Percentiles rank a stretch among this genome's conserved stretches.
Evolutionary conservation across 2,113 vertebrate species (phyloP).

Genomic region (Syngnathus scovelli): DNA sequence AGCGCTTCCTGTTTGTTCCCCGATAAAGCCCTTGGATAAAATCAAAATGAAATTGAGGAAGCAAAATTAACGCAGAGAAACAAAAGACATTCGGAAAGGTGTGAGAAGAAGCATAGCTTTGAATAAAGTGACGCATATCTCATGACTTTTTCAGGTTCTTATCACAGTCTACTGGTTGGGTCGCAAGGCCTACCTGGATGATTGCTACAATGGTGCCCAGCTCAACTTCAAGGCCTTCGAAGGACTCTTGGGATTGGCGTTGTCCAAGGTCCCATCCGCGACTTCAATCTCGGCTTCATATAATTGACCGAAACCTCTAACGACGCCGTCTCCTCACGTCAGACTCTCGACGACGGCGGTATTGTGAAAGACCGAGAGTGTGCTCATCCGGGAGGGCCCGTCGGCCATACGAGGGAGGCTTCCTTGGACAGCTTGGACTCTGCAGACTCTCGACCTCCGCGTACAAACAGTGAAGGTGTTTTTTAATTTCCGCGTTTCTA

Average conservation of each 20-base stretch:
- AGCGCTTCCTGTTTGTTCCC: too few relatives aligned
- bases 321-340: slow-evolving; percentile 1
- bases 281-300: neutral
- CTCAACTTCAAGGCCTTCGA: slow-evolving; percentile 93
- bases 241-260: slow-evolving; percentile 75
- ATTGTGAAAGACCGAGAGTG: slow-evolving; percentile 77
- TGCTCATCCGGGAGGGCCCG: slow-evolving; percentile 72
- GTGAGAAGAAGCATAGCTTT: too few relatives aligned
- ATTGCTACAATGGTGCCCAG: slow-evolving; percentile 80
- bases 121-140: too few relatives aligned
- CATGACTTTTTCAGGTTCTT: slow-evolving; percentile 78
- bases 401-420: slow-evolving; percentile 71
- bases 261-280: slow-evolving; percentile 50
- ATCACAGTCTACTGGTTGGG: slow-evolving; percentile 97
- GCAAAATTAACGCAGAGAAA: too few relatives aligned
- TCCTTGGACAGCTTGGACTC: slow-evolving; percentile 82
- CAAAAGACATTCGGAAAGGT: too few relatives aligned
- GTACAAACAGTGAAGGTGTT: slow-evolving; percentile 79
- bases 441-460: slow-evolving; percentile 68
- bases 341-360: slow-evolving; percentile 63
- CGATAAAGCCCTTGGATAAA: too few relatives aligned
- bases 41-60: too few relatives aligned
- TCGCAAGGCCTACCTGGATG: slow-evolving; percentile 81
- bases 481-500: neutral
- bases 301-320: neutral